Conservation (phyloP, 2,113 vertebrate species). For the Harpagus bidentatus region DNA sequence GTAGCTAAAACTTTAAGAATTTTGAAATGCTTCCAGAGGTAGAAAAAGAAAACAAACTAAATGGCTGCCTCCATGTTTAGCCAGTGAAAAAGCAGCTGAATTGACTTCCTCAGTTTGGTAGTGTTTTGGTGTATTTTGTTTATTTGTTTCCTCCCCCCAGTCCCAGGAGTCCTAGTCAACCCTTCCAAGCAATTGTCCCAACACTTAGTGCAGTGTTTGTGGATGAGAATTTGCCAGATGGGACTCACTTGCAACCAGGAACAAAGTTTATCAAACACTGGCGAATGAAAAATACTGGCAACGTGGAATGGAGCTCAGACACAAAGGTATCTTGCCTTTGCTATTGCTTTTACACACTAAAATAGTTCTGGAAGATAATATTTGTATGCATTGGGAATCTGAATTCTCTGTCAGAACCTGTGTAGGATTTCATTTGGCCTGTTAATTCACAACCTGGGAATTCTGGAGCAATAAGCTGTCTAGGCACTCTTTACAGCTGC, state of each 20-base stretch:
- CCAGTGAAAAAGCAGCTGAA: neutral
- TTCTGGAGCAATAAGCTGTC: neutral
- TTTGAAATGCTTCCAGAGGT: neutral
- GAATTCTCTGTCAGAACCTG: neutral
- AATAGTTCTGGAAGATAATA: neutral
- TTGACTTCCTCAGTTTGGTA: neutral
- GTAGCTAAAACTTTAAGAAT: neutral
- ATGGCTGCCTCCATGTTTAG: neutral
- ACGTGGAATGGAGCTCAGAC: conserved; percentile 89
- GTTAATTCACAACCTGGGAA: neutral
- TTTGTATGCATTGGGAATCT: neutral
- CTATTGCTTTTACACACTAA: neutral
- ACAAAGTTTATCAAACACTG: conserved; percentile 98
- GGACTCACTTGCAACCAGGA: conserved; percentile 89
- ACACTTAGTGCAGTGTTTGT: conserved; percentile 93
- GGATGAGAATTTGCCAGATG: conserved; percentile 98
- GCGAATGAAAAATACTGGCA: conserved; percentile 97
- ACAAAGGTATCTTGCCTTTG: conserved; percentile 80
- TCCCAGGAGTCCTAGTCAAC: conserved; percentile 81
- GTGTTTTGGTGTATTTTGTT: neutral
- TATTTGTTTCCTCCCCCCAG: neutral
- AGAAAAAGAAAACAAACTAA: neutral
- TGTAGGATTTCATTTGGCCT: neutral
- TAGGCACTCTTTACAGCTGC: neutral
- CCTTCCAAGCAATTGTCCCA: conserved; percentile 86